A percentile compares a stretch with the other conserved stretches of the same genome.
These are phyloP conservation scores for Drymonia ruficornis DNA, from an alignment of 2,888 invertebrate genomes.

Conservation along the genomic window DNA sequence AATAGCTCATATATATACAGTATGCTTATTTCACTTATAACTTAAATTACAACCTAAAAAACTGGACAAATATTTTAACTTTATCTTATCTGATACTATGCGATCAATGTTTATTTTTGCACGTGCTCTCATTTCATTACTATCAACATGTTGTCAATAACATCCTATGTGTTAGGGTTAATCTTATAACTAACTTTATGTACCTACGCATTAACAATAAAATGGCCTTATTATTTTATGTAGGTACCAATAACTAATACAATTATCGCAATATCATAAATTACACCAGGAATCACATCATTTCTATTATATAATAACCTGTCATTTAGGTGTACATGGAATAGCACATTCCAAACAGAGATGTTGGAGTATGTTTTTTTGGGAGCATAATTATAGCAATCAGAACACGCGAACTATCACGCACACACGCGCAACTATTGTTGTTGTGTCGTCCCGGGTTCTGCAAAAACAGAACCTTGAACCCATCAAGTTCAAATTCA, in stretches of 20 bases:
- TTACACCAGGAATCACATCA: not conserved
- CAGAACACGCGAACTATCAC: conserved; percentile 46
- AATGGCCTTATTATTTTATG: not conserved
- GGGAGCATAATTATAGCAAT: conserved; percentile 40
- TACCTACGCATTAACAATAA: not conserved
- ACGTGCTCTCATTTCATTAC: not conserved
- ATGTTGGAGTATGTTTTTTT: conserved; percentile 31
- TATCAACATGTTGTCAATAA: too few relatives aligned
- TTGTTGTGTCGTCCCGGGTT: conserved; percentile 55
- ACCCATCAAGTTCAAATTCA: conserved; percentile 78
- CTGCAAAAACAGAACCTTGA: conserved; percentile 82
- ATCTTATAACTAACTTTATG: not conserved
- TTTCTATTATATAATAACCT: not conserved
- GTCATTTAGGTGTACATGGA: conserved; percentile 9
- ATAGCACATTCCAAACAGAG: conserved; percentile 6
- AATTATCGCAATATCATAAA: not conserved
- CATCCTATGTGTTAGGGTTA: too few relatives aligned
- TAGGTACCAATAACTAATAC: not conserved
- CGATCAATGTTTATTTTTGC: not conserved
- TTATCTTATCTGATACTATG: not conserved
- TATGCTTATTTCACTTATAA: not conserved
- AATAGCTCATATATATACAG: not conserved
- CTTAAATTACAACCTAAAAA: not conserved
- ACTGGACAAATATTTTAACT: not conserved
- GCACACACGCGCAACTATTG: conserved; percentile 59